Evolutionary conservation across 2,888 invertebrate genomes (phyloP), one percentile per base, ranked within the genome.

Genomic region (Cerastis rubricosa): DNA sequence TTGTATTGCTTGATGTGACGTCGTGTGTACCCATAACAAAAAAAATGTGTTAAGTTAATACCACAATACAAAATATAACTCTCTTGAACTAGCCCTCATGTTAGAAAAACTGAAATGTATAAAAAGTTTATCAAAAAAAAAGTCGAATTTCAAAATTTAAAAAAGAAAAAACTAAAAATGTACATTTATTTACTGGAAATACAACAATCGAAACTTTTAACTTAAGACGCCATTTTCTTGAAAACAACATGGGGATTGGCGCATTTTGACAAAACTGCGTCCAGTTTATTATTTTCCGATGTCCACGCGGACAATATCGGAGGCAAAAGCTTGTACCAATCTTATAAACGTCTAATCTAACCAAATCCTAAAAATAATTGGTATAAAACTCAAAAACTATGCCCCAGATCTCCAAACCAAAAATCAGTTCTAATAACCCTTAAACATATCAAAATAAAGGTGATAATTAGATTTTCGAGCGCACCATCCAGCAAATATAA

Each of bases 381-480:
- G 7, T 40, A 35, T 22, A 29, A 68, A 69, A 67, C 51, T 67
- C 43, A 45, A 66, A 63, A 72, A 72, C 45, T 54, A 51, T 66
- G 68, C 4, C 81, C 80, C 43, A 77, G 65, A 69, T 72, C 47
- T 35, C 6, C 25, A n/a, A 76, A 61, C n/a, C 22, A 45, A 71
- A 67, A 57, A 54, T 65, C 43, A 40, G 17, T 63, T 29, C 51
- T 22, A 40, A 78, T 71, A 66, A 74, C 49, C 66, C 65, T 78
- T 78, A 81, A 72, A 47, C n/a, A 1, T 29, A 75, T 2, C 1
- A 0, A 0, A 6, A 68, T 81, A 85, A 70, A 73, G 66, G 35
- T 74, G 78, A 85, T 75, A 74, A 85, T 78, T 6, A 19, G 0
- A 59, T 22, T 43, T 64, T 9, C 59, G 14, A 54, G 25, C 54